A percentile compares a stretch with the other conserved stretches of the same genome.
These are phyloP conservation scores for Lanius collurio DNA, from an alignment of 2,113 vertebrate genomes.

Conservation along the genomic window DNA sequence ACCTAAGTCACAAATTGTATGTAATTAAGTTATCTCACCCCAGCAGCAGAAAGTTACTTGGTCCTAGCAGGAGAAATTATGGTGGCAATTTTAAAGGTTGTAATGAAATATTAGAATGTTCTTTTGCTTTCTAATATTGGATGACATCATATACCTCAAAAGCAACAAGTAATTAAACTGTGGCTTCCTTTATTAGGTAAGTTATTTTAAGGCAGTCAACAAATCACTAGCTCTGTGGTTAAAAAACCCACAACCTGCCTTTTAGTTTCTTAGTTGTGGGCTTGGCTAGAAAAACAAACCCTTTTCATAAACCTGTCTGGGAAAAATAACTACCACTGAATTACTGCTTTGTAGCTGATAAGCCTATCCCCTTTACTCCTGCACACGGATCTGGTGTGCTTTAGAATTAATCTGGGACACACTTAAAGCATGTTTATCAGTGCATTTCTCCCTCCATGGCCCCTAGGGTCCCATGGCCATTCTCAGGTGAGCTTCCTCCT, in stretches of 20 bases:
- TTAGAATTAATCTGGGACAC: neutral
- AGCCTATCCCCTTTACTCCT: neutral
- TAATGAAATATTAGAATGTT: neutral
- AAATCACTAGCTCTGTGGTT: neutral
- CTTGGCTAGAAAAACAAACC: neutral
- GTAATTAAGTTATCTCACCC: neutral
- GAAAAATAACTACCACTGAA: neutral
- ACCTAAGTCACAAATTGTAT: neutral
- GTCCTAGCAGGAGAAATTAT: neutral
- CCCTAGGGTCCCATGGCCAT: neutral
- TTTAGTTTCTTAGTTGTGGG: neutral
- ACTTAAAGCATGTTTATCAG: neutral
- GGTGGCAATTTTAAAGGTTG: neutral
- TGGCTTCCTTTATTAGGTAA: neutral
- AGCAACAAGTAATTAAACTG: conserved; percentile 29
- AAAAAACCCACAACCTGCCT: neutral
- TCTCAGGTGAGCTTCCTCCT: neutral
- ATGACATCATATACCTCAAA: neutral
- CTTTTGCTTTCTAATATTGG: neutral
- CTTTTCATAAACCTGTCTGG: neutral
- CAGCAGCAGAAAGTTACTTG: neutral
- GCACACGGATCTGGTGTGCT: neutral
- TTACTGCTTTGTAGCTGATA: neutral
- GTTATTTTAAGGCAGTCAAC: neutral
- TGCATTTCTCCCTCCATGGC: neutral